Evolutionary conservation across 1,140 invertebrate species (phyloP).

Genomic region (Lepidurus apus): DNA sequence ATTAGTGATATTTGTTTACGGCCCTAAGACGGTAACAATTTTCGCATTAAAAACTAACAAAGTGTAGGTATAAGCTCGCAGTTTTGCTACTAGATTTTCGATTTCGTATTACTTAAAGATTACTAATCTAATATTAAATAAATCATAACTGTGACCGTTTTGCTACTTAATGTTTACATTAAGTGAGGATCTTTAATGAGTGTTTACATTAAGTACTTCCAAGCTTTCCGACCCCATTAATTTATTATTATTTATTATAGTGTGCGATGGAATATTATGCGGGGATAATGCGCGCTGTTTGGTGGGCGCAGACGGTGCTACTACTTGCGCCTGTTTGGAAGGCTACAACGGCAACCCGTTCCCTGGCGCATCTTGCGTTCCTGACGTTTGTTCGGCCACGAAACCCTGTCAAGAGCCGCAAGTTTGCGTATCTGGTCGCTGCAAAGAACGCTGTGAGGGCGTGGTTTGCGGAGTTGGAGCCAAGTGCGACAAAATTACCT

Average conservation of each 20-base stretch:
- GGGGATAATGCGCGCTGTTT: slow-evolving; percentile 74
- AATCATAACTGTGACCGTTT: neutral
- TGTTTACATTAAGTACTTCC: neutral
- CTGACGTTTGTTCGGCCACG: slow-evolving; percentile 69
- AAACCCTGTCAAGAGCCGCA: slow-evolving; percentile 69
- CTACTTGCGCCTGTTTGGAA: slow-evolving; percentile 78
- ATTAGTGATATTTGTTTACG: too few species aligned
- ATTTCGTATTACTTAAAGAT: too few species aligned
- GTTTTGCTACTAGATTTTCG: too few species aligned
- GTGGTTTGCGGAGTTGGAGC: slow-evolving; percentile 76
- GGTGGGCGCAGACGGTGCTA: slow-evolving; percentile 67
- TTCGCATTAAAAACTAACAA: too few species aligned
- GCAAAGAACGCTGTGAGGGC: slow-evolving; percentile 76
- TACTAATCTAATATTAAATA: too few species aligned
- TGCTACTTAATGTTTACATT: neutral
- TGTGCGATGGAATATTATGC: slow-evolving; percentile 73
- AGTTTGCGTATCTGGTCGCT: slow-evolving; percentile 74
- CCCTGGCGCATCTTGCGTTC: slow-evolving; percentile 72
- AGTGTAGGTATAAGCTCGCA: too few species aligned
- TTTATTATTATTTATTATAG: slow-evolving; percentile 46
- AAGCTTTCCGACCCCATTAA: neutral
- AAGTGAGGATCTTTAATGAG: too few species aligned
- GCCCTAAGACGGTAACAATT: too few species aligned
- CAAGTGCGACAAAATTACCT: slow-evolving; percentile 67
- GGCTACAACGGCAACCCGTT: slow-evolving; percentile 84